A percentile compares a stretch with the other conserved stretches of the same genome.
Conservation (phyloP, 2,888 invertebrate species). For the Dicranocentrus wangi region DNA sequence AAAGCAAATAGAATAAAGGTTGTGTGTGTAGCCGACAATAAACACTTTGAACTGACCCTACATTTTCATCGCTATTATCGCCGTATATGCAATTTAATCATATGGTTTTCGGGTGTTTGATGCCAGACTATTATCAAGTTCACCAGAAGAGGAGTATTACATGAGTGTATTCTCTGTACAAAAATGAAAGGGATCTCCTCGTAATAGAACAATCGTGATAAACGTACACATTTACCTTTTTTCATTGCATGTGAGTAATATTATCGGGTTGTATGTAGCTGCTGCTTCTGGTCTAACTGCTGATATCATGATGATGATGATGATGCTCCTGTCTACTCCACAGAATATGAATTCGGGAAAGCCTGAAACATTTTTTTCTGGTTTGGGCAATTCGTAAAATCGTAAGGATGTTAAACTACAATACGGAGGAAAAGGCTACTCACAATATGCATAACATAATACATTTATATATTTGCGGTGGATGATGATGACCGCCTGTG, state of each 20-base stretch:
- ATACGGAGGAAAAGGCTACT: no score
- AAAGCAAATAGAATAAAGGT: slow-evolving; percentile 32
- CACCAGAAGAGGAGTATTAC: slow-evolving; percentile 2
- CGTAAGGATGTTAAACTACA: no score
- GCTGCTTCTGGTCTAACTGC: slow-evolving; percentile 12
- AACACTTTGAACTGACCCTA: slow-evolving; percentile 52
- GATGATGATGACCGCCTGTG: no score
- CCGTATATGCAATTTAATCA: slow-evolving; percentile 37
- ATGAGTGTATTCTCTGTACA: neutral
- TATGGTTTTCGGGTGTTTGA: slow-evolving; percentile 42
- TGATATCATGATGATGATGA: slow-evolving; percentile 1
- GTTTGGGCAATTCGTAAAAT: no score
- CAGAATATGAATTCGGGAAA: no score
- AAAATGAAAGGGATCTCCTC: neutral
- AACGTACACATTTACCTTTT: neutral
- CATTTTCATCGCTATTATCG: slow-evolving; percentile 51
- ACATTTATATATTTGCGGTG: no score
- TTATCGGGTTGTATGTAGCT: no score
- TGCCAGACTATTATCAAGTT: slow-evolving; percentile 35
- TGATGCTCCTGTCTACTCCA: neutral
- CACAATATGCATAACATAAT: no score
- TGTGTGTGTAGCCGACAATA: slow-evolving; percentile 33
- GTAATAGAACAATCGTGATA: neutral
- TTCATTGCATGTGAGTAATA: neutral
- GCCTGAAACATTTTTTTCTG: no score